phyloP scores from a whole-genome alignment of 2,888 invertebrate species.

The Tricholauxania praeusta region DNA sequence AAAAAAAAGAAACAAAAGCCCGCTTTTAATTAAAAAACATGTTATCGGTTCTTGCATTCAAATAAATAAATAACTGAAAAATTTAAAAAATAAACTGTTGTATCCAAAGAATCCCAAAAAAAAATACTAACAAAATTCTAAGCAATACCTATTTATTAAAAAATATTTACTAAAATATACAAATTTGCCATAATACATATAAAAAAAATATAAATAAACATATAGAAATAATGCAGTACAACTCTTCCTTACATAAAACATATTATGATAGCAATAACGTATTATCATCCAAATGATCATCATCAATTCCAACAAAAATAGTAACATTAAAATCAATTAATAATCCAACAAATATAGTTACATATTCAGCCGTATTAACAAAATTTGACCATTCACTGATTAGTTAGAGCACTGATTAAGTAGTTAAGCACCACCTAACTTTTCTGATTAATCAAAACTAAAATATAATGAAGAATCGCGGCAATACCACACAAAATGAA shows the following conservation, averaged over 20 bases:
- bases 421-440: not conserved
- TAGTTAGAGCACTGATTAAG: too few relatives aligned
- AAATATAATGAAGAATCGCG: too few relatives aligned
- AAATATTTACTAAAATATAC: constrained; percentile 35
- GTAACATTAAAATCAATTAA: constrained; percentile 16
- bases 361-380: too few relatives aligned
- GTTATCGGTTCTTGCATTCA: too few relatives aligned
- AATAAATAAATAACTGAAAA: not conserved
- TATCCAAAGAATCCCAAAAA: constrained; percentile 29
- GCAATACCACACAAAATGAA: too few relatives aligned
- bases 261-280: not conserved
- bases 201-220: constrained; percentile 45
- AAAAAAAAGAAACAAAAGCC: too few relatives aligned
- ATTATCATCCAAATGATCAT: not conserved
- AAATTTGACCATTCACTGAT: too few relatives aligned
- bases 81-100: constrained; percentile 30
- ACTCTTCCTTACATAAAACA: constrained; percentile 32
- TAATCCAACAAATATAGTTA: too few relatives aligned
- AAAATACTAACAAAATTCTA: constrained; percentile 36
- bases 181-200: constrained; percentile 36
- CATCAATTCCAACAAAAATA: constrained; percentile 11
- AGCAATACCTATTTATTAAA: constrained; percentile 43
- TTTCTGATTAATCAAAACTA: too few relatives aligned
- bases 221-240: constrained; percentile 27
- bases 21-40: too few relatives aligned